Conservation (phyloP, 2,888 invertebrate species). For the Strigamia maritima region DNA sequence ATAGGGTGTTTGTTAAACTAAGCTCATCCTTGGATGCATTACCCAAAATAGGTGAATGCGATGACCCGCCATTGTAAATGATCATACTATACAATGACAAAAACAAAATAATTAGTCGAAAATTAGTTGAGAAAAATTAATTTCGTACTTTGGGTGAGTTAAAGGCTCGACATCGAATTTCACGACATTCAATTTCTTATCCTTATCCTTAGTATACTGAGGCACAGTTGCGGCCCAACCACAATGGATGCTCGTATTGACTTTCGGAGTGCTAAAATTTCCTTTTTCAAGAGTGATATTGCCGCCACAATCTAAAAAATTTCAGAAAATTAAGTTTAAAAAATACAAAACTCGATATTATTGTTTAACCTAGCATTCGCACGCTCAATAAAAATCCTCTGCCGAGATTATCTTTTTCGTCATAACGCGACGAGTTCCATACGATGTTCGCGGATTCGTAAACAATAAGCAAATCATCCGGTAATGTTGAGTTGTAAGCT, state of each 20-base stretch:
- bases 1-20: neutral
- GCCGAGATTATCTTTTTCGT: neutral
- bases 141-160: neutral
- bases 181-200: neutral
- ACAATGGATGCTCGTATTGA: neutral
- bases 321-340: neutral
- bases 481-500: neutral
- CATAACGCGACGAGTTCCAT: neutral
- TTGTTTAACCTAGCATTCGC: neutral
- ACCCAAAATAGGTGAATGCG: neutral
- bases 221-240: neutral
- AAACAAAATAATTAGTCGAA: neutral
- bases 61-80: neutral
- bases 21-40: neutral
- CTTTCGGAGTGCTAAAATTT: neutral
- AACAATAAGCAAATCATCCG: neutral
- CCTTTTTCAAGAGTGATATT: neutral
- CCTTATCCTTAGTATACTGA: neutral
- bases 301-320: neutral
- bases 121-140: neutral
- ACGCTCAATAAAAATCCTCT: neutral
- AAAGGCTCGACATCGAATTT: neutral
- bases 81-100: neutral
- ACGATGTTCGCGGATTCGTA: neutral
- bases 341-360: neutral